Base-by-base conservation (phyloP, 2,888 invertebrate species). In the Eupithecia abbreviata region DNA sequence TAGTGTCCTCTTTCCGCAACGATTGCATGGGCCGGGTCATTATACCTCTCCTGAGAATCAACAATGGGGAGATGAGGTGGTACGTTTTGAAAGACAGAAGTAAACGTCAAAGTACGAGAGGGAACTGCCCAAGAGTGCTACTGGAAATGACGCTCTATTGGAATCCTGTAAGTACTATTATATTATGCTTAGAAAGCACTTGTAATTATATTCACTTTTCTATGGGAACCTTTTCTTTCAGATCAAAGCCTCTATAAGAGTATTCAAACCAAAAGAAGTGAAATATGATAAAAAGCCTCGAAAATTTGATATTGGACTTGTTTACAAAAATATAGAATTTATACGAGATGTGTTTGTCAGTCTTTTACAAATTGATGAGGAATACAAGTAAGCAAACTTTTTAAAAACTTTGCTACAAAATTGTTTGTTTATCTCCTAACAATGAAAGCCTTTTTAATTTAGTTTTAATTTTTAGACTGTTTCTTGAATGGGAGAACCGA, bases 401-500 rank as follows among this genome's bases (percentile, higher is more conserved):
- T n/a, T n/a, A 15, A 0, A 10, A 3, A 18, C 18, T 15, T 58
- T 58, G 18, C 18, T 10, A 30, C 10, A 7, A 30, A 18, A 58
- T 58, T 10, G 18, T 58, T 10, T 51, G 2, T 0, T 30, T 58
- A 58, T 62, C 62, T 30, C 6, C n/a, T 30, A 12, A 13, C 13
- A 66, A 4, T 18, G 5, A 45, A 68, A 45, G 41, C 2, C 45
- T n/a, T 68, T 45, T 10, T 49, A 12, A 30, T 10, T 62, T 62
- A 4, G 30, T 62, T 62, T 30, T 62, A 30, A 5, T 15, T 82
- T 84, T 2, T 85, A 94, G 94, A 78, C 85, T 82, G 58, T 81
- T 92, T 2, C 91, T 94, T 62, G 94, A 94, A 77, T 94, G 94
- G 94, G 92, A 94, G 4, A 92, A 91, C 66, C 83, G 82, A 67